phyloP scores from a whole-genome alignment of 2,113 vertebrate species.

The Megatriorchis doriae region DNA sequence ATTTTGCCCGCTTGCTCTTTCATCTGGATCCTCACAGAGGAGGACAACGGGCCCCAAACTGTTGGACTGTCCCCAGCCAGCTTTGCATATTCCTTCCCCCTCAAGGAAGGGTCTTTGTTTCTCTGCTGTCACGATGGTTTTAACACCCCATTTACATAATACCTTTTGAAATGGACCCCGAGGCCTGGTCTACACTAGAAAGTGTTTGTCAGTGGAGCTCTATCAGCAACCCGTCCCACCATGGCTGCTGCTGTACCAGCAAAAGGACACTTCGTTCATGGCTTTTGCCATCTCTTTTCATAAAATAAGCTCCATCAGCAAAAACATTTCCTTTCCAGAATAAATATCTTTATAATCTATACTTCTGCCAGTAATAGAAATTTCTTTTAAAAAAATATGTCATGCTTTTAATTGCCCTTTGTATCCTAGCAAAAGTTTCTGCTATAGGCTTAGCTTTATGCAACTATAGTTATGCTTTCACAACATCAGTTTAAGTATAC shows the following conservation, averaged over 20 bases:
- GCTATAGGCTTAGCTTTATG: background rate
- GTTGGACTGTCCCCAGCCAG: background rate
- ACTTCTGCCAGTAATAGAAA: background rate
- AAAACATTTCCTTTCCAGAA: background rate
- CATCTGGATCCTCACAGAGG: background rate
- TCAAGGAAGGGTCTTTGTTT: background rate
- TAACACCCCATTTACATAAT: background rate
- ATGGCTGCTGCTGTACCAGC: background rate
- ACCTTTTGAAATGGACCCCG: background rate
- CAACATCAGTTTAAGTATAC: background rate
- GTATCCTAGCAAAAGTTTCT: background rate
- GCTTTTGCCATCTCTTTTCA: background rate
- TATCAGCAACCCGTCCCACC: background rate
- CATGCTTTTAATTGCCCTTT: background rate
- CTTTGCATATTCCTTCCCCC: slow-evolving; percentile 7
- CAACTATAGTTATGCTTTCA: background rate
- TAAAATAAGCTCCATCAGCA: background rate
- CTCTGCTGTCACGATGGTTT: background rate
- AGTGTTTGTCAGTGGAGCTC: background rate
- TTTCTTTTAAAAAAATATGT: background rate
- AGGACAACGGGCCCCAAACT: background rate
- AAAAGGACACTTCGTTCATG: background rate
- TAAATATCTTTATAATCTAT: background rate
- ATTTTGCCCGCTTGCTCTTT: background rate
- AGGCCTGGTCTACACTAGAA: background rate